phyloP scores from a whole-genome alignment of 2,113 vertebrate species.

The Rhinolophus sinicus region DNA sequence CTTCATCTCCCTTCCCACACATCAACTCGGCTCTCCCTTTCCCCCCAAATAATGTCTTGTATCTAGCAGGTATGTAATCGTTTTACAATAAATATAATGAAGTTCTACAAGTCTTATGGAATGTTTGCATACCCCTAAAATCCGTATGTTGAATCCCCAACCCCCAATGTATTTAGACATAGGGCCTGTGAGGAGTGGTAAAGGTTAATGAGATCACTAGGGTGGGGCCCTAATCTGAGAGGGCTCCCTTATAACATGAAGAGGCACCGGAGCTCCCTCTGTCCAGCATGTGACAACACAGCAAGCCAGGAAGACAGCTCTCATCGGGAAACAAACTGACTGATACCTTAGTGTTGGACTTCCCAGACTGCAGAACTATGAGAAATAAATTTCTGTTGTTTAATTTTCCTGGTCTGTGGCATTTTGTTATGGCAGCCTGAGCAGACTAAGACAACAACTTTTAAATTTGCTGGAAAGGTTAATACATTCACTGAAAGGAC shows the following conservation, averaged over 20 bases:
- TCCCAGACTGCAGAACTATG: neutral
- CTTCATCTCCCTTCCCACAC: neutral
- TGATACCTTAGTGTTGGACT: neutral
- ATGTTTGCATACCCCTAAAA: neutral
- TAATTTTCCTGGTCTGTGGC: neutral
- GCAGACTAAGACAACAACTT: neutral
- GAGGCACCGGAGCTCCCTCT: neutral
- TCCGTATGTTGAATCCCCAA: neutral
- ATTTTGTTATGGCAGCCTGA: neutral
- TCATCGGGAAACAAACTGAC: neutral
- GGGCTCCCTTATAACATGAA: neutral
- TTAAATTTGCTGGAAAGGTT: neutral
- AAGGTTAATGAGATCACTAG: neutral
- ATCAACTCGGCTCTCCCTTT: neutral
- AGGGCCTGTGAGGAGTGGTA: neutral
- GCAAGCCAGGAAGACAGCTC: neutral
- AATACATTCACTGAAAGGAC: neutral
- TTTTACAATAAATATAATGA: neutral
- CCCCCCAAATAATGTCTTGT: neutral
- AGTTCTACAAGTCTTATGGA: neutral
- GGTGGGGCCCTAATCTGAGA: neutral
- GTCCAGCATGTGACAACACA: neutral
- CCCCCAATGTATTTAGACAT: neutral
- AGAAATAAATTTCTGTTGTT: neutral
- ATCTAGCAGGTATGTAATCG: neutral